phyloP scores from a whole-genome alignment of 2,888 invertebrate genomes.

The Microplitis manilae region DNA sequence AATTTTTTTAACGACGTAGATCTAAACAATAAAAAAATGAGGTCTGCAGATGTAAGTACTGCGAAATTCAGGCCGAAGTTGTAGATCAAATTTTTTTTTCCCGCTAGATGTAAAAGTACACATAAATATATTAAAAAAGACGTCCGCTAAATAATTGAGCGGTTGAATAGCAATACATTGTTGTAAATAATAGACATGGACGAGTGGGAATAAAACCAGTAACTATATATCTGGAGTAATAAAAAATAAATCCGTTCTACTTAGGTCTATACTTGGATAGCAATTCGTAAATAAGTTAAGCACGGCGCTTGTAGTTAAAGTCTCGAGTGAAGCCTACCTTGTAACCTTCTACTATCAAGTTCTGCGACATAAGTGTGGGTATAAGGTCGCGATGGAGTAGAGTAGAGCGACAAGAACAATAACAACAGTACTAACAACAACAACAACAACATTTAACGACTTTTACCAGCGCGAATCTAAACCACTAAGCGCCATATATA shows the following conservation, averaged over 20 bases:
- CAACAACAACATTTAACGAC: constrained; percentile 22
- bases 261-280: constrained; percentile 44
- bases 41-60: no score
- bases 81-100: no score
- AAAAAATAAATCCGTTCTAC: constrained; percentile 62
- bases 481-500: constrained; percentile 38
- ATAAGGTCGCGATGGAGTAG: no score
- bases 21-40: no score
- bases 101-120: no score
- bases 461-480: constrained; percentile 1
- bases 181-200: background rate
- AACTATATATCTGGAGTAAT: constrained; percentile 38
- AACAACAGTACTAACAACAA: background rate
- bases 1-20: no score
- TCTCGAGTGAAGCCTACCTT: constrained; percentile 16
- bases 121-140: no score
- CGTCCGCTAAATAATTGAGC: background rate
- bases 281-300: constrained; percentile 58
- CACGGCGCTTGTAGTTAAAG: constrained; percentile 61
- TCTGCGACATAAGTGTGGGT: no score
- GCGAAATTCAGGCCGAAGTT: no score
- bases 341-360: constrained; percentile 10
- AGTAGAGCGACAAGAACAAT: background rate
- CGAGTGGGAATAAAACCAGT: background rate
- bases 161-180: constrained; percentile 3